Base-by-base conservation (phyloP, 2,888 invertebrate genomes). In the Chrysolina oricalcia region DNA sequence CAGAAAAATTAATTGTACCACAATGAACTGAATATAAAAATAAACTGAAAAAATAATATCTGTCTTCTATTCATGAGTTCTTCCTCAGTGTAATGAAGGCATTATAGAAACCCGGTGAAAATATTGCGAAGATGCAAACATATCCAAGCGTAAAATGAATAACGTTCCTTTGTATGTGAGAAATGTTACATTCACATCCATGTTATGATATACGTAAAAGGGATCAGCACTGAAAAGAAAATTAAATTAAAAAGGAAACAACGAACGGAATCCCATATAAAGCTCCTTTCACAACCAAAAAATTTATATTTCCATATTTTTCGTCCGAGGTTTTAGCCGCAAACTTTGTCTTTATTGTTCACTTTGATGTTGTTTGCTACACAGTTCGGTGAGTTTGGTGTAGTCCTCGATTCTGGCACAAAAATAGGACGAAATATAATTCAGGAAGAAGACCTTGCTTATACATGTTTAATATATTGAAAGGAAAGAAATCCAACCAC, bases 331-430 rank as follows among this genome's bases (percentile, higher is more conserved):
- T 77, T 77, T 77, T 77, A 77, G 75, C 77, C 72, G 56, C 77
- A 77, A 76, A 77, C 70, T 75, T 73, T 73, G 73, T 75, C 74
- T 72, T 77, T 77, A 77, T 77, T 75, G 77, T 75, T 77, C 74
- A 74, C 77, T 77, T 77, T 77, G 77, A 77, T 75, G 77, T 75
- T 77, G 75, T 77, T 73, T 77, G 74, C 75, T 77, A 70, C 56
- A 74, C 77, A 73, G 74, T 67, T 66, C 72, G 74, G 64, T 75
- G 77, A 65, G 50, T 73, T 72, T 50, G 48, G 68, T 64, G 23
- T 23, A 74, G 70, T 69, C 70, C 72, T 64, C 62, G 72, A 74
- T 64, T 73, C 64, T 50, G 69, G 46, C 64, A 40, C 68, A 62
- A 56, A 43, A 68, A 63, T 67, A 63, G 70, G 70, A 68, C 69